These are phyloP conservation scores for Phataginus tetradactyla DNA, from an alignment of 2,797 vertebrate genomes.

Conservation along the genomic window DNA sequence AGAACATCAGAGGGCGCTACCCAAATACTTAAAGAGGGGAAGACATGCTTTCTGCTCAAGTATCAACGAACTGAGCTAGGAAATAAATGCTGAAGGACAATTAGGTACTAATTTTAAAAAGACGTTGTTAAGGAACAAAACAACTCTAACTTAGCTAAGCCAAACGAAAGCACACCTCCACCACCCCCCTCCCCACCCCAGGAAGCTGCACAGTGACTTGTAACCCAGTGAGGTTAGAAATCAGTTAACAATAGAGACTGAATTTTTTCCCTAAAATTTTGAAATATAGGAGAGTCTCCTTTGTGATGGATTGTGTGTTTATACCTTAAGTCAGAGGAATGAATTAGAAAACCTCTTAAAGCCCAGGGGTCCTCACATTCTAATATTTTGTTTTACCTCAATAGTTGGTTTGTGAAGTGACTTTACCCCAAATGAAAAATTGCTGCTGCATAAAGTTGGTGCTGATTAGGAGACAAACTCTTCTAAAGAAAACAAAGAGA, in stretches of 20 bases:
- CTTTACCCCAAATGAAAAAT: constrained; percentile 15
- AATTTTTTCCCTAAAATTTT: background rate
- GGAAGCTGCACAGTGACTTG: background rate
- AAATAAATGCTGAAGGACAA: background rate
- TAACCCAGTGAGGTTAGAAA: background rate
- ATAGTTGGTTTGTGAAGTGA: background rate
- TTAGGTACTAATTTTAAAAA: constrained; percentile 26
- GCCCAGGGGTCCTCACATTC: background rate
- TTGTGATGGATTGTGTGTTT: constrained; percentile 47
- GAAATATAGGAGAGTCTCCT: background rate
- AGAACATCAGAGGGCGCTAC: background rate
- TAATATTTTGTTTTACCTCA: constrained; percentile 16
- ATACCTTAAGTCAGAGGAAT: constrained; percentile 60
- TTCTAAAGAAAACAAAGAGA: constrained; percentile 10
- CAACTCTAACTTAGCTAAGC: background rate
- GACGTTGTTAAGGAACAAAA: background rate
- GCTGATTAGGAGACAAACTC: background rate
- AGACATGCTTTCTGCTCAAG: background rate
- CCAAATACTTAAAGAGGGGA: background rate
- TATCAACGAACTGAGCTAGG: background rate
- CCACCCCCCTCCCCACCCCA: background rate
- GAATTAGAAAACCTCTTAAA: constrained; percentile 29
- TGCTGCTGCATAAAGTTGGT: background rate
- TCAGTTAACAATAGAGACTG: background rate
- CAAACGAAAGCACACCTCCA: background rate